Conservation (phyloP, 2,113 vertebrate species). For the Coryphaenoides rupestris region DNA sequence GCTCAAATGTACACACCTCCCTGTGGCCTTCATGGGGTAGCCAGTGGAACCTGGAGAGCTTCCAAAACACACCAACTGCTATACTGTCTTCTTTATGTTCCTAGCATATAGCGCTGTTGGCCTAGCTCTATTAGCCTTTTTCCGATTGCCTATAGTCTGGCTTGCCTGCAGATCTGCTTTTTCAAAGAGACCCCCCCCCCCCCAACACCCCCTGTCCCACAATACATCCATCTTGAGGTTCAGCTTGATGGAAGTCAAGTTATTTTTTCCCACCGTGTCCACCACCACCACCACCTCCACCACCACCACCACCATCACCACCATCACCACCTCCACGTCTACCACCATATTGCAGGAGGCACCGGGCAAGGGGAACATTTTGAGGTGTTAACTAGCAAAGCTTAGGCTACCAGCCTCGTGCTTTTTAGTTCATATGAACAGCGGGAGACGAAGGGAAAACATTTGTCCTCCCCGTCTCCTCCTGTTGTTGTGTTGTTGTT, state of each 20-base stretch:
- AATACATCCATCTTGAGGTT: conserved; percentile 12
- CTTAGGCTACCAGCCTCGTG: background rate
- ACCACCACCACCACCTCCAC: no score
- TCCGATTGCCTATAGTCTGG: conserved; percentile 20
- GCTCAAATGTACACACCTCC: background rate
- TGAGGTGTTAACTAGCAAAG: background rate
- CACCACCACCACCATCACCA: no score
- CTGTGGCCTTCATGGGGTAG: conserved; percentile 22
- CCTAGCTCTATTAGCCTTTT: conserved; percentile 18
- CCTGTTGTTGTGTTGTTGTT: background rate
- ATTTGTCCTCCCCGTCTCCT: conserved; percentile 10
- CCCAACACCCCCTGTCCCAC: no score
- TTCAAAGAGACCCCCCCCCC: conserved; percentile 8
- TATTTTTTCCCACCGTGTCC: conserved; percentile 7
- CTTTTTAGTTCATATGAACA: background rate
- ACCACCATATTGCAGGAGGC: background rate
- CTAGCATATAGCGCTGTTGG: conserved; percentile 16
- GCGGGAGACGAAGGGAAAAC: conserved; percentile 30
- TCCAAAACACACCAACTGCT: conserved; percentile 35
- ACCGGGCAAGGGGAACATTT: conserved; percentile 2
- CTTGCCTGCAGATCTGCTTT: conserved; percentile 16
- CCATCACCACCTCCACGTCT: background rate
- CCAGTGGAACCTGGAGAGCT: conserved; percentile 29
- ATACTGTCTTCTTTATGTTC: conserved; percentile 15
- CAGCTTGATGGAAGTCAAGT: conserved; percentile 20